Evolutionary conservation across 2,113 vertebrate species (phyloP).

Genomic region (Artemisiospiza belli): DNA sequence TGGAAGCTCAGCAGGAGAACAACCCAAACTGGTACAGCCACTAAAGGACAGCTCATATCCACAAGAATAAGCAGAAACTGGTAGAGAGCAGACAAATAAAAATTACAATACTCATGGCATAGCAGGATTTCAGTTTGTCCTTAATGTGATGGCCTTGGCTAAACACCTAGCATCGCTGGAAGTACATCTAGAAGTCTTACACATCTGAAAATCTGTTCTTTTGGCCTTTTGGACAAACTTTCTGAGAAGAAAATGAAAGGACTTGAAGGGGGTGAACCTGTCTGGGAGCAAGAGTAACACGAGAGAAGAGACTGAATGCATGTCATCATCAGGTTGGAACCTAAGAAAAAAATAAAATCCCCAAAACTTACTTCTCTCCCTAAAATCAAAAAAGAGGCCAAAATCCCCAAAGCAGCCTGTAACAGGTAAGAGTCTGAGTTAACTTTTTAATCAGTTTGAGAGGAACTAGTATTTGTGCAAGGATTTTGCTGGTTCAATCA

Average conservation of each 20-base stretch:
- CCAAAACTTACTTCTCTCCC: background rate
- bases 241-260: background rate
- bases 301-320: background rate
- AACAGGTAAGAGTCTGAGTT: background rate
- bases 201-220: background rate
- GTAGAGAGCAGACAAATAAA: background rate
- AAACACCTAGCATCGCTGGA: background rate
- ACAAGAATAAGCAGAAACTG: background rate
- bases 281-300: background rate
- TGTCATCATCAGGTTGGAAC: background rate
- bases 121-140: background rate
- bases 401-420: background rate
- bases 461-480: background rate
- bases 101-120: background rate
- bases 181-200: background rate
- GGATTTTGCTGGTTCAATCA: background rate
- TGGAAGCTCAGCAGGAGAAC: background rate
- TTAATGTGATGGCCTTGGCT: background rate
- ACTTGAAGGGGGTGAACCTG: background rate
- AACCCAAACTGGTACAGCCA: background rate
- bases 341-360: background rate
- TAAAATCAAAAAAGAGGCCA: background rate
- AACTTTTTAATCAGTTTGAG: background rate
- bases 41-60: background rate
- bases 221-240: background rate